Percentiles rank a stretch among this genome's conserved stretches.
Conservation (phyloP, 2,113 vertebrate genomes). For the Seriola aureovittata region DNA sequence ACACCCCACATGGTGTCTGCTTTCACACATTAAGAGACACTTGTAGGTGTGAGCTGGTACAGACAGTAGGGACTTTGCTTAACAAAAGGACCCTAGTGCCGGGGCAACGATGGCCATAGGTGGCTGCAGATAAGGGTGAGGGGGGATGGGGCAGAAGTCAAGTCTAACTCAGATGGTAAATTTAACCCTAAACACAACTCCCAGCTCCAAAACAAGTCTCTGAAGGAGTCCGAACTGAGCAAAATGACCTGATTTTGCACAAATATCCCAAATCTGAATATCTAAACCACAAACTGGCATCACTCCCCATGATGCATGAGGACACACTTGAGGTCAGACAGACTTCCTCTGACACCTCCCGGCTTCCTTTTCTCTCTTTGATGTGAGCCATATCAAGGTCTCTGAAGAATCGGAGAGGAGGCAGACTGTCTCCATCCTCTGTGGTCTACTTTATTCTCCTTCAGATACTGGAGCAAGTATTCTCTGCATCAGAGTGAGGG, state of each 20-base stretch:
- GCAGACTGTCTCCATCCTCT: slow-evolving; percentile 69
- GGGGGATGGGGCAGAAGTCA: neutral
- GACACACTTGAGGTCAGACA: slow-evolving; percentile 34
- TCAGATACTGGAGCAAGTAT: slow-evolving; percentile 36
- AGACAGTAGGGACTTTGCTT: slow-evolving; percentile 40
- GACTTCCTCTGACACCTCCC: slow-evolving; percentile 74
- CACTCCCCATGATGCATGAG: neutral
- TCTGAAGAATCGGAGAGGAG: slow-evolving; percentile 55
- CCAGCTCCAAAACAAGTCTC: too few species aligned
- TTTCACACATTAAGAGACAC: slow-evolving; percentile 72
- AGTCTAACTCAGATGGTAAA: slow-evolving; percentile 15
- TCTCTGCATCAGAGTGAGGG: neutral
- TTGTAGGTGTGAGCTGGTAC: slow-evolving; percentile 63
- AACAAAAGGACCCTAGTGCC: slow-evolving; percentile 54
- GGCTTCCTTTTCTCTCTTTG: slow-evolving; percentile 69
- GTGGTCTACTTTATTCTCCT: slow-evolving; percentile 34
- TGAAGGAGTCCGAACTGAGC: neutral
- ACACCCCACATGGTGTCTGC: slow-evolving; percentile 51
- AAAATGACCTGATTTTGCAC: neutral
- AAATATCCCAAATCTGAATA: slow-evolving; percentile 18
- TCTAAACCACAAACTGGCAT: neutral
- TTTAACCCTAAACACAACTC: neutral
- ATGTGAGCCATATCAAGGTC: slow-evolving; percentile 66
- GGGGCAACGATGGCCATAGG: neutral
- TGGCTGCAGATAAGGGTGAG: neutral